These are phyloP conservation scores for Diabrotica balteata DNA, from an alignment of 2,888 invertebrate genomes.

Conservation along the genomic window DNA sequence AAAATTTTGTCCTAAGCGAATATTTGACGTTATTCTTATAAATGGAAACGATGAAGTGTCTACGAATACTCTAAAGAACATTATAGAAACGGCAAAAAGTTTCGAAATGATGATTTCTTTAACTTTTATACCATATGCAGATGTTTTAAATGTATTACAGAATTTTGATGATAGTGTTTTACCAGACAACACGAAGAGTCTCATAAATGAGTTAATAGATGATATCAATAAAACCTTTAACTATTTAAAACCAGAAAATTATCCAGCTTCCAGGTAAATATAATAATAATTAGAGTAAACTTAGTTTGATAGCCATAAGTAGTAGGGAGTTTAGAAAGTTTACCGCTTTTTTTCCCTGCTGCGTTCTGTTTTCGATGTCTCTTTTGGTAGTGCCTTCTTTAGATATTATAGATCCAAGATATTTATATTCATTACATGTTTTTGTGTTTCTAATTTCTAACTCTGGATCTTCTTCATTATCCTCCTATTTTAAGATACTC, in stretches of 20 bases:
- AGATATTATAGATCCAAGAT: no score
- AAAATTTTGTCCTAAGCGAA: conserved; percentile 41
- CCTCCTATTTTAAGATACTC: no score
- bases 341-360: no score
- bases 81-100: conserved; percentile 36
- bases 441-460: no score
- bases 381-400: no score
- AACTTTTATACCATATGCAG: conserved; percentile 45
- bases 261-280: conserved; percentile 5
- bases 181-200: conserved; percentile 25
- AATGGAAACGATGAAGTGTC: conserved; percentile 31
- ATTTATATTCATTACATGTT: no score
- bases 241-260: conserved; percentile 3
- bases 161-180: conserved; percentile 23
- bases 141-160: conserved; percentile 38
- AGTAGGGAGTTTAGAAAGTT: no score
- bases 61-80: conserved; percentile 30
- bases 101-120: conserved; percentile 44
- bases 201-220: conserved; percentile 16
- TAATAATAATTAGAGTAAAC: not conserved
- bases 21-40: conserved; percentile 42
- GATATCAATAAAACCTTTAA: conserved; percentile 3
- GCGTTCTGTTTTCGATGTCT: no score
- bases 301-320: no score
- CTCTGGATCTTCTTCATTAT: no score